Percentiles rank a stretch among this genome's conserved stretches.
phyloP scores from a whole-genome alignment of 1,140 invertebrate species.

The Apis cerana region DNA sequence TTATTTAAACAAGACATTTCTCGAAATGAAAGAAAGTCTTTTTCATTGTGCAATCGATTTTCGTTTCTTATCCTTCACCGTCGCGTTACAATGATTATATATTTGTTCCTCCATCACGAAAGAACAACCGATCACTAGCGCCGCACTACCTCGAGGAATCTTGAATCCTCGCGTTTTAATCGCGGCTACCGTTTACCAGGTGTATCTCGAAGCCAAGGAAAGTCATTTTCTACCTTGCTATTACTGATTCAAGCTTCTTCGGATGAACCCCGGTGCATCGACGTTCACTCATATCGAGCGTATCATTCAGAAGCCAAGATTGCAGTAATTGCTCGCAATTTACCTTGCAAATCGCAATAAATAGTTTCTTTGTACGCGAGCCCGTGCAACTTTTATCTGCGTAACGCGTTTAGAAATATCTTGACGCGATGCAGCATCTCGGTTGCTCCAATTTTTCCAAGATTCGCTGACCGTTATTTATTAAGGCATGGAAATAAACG shows the following conservation, averaged over 20 bases:
- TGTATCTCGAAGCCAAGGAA: background rate
- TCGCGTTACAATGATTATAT: background rate
- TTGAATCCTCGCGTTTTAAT: background rate
- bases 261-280: background rate
- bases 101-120: background rate
- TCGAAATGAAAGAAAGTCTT: background rate
- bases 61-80: background rate
- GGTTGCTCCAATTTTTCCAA: conserved; percentile 52
- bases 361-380: conserved; percentile 40
- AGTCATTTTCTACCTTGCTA: background rate
- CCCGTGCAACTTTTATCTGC: conserved; percentile 33
- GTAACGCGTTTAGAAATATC: conserved; percentile 22
- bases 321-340: conserved; percentile 39
- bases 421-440: conserved; percentile 7
- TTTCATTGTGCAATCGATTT: background rate
- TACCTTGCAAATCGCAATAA: conserved; percentile 38
- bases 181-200: background rate
- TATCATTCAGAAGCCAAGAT: conserved; percentile 26
- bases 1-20: background rate
- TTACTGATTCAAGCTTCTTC: background rate
- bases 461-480: conserved; percentile 58
- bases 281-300: background rate
- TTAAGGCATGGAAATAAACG: conserved; percentile 63
- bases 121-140: background rate
- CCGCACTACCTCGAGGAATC: background rate